phyloP scores from a whole-genome alignment of 2,797 vertebrate species.

The Urophycis tenuis region DNA sequence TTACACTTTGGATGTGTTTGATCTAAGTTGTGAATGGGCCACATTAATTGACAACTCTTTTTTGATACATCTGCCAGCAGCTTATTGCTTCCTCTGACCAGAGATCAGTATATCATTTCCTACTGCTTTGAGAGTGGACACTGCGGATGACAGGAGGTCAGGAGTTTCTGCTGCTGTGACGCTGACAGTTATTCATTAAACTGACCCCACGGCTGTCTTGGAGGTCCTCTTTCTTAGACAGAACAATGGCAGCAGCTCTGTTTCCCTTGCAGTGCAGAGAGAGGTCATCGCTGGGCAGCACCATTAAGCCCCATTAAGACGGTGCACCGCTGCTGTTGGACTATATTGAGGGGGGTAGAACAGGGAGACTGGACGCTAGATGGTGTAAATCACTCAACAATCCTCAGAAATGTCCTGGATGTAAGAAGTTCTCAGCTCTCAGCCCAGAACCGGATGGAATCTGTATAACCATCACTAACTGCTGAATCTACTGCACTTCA shows the following conservation, averaged over 20 bases:
- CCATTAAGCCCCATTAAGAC: slow-evolving; percentile 16
- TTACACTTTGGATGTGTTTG: not conserved
- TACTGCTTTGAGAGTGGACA: not conserved
- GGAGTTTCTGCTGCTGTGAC: slow-evolving; percentile 21
- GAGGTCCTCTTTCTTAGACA: slow-evolving; percentile 29
- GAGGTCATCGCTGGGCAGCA: slow-evolving; percentile 31
- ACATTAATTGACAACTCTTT: not conserved
- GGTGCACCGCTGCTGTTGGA: slow-evolving; percentile 15
- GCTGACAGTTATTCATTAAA: slow-evolving; percentile 28
- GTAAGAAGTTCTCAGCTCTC: not conserved
- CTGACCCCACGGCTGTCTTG: slow-evolving; percentile 37
- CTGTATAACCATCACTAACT: not conserved
- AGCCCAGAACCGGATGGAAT: not conserved
- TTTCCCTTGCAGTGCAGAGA: slow-evolving; percentile 7
- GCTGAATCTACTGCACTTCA: not conserved
- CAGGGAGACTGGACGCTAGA: not conserved
- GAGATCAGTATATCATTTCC: slow-evolving; percentile 26
- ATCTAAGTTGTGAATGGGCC: not conserved
- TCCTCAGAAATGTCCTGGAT: not conserved
- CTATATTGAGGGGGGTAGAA: not conserved
- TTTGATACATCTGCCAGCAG: not conserved
- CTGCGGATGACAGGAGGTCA: slow-evolving; percentile 26
- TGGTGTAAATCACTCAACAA: not conserved
- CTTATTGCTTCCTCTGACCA: slow-evolving; percentile 15
- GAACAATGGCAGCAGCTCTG: slow-evolving; percentile 41